Percentiles rank a stretch among this genome's conserved stretches.
Conservation (phyloP, 2,113 vertebrate species). For the Paramormyrops kingsleyae region DNA sequence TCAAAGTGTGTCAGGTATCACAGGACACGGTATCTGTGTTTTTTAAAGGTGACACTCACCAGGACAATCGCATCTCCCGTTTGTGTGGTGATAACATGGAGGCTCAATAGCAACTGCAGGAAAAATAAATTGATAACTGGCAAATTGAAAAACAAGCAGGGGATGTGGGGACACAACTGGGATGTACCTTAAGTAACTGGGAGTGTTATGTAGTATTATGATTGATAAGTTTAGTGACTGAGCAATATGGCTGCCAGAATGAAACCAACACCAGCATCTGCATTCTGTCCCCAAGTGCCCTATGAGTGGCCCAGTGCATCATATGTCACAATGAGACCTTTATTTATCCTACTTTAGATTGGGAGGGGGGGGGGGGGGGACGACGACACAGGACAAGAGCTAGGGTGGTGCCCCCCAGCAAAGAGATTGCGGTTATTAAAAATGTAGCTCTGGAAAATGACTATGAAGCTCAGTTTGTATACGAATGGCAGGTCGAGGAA, state of each 20-base stretch:
- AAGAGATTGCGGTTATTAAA: not conserved
- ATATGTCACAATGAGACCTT: conserved; percentile 1
- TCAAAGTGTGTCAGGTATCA: not conserved
- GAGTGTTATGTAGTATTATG: not conserved
- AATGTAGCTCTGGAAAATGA: not conserved
- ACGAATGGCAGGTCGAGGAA: not conserved
- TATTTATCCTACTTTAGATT: not conserved
- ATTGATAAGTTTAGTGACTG: not conserved
- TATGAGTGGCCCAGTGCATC: not conserved
- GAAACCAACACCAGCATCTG: not conserved
- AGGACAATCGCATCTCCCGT: not conserved
- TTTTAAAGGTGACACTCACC: not conserved
- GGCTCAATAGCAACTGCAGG: not conserved
- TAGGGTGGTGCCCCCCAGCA: not conserved
- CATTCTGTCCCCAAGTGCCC: not conserved
- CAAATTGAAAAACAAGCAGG: not conserved
- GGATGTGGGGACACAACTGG: not conserved
- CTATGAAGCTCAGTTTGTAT: not conserved
- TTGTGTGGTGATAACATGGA: not conserved
- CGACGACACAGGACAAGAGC: not conserved
- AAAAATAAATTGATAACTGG: not conserved
- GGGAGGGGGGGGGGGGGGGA: not conserved
- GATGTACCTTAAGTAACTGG: not conserved
- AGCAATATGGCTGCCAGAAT: not conserved
- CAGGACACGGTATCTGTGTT: not conserved